phyloP scores from a whole-genome alignment of 2,113 vertebrate genomes.

The Callorhinus ursinus region DNA sequence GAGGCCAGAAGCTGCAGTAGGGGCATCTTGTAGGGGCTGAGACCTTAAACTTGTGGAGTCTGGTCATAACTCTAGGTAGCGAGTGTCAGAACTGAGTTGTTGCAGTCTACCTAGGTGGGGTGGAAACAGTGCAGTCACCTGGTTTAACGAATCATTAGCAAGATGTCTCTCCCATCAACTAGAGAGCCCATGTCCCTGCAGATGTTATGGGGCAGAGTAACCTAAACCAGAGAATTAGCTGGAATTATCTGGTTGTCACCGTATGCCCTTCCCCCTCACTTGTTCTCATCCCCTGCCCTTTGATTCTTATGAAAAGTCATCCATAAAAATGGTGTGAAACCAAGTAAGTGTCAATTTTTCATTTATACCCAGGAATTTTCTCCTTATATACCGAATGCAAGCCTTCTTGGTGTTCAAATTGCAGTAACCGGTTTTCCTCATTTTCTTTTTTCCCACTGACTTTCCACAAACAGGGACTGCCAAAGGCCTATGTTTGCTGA shows the following conservation, averaged over 20 bases:
- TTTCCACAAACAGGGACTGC: background rate
- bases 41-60: background rate
- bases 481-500: conserved; percentile 40
- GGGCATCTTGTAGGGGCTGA: background rate
- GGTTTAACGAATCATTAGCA: background rate
- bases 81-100: background rate
- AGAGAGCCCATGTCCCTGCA: background rate
- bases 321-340: background rate
- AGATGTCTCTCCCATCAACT: background rate
- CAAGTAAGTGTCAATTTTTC: background rate
- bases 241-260: background rate
- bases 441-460: background rate
- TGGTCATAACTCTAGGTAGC: background rate
- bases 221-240: background rate
- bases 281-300: background rate
- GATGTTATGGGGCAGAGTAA: background rate
- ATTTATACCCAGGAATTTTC: background rate
- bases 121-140: background rate
- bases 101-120: background rate
- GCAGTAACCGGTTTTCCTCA: background rate
- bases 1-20: background rate
- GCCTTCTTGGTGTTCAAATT: background rate
- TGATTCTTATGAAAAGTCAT: background rate
- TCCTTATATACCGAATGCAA: background rate
- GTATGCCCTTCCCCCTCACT: fast-evolving